Evolutionary conservation across 2,888 invertebrate genomes (phyloP), one percentile per base, ranked within the genome.

Genomic region (Arrhopalites spinosus): DNA sequence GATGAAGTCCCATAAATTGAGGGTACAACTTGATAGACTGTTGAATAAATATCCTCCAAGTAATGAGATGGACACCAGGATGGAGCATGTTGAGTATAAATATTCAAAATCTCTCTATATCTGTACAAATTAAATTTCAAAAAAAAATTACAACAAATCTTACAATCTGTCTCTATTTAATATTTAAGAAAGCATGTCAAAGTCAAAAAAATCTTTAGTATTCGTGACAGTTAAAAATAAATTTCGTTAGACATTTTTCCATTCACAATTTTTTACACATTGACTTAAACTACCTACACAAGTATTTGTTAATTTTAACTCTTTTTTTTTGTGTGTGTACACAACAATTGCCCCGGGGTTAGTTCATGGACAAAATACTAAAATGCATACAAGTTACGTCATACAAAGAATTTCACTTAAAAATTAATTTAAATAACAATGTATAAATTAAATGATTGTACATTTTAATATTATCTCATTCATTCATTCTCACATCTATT

Each of bases 21-120:
- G 64, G 79, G 73, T 8, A 64, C 71, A 59, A 81, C 78, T 81
- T 82, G 81, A 68, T 80, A 82, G 8, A 82, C 81, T n/a, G 81
- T 77, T 66, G 82, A 81, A 63, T 78, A 79, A 66, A 81, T 77
- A 47, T 82, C 82, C 64, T 82, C 81, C 73, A 82, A 71, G 79
- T 80, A 79, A 71, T 81, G 82, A 56, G 77, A 77, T 56, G 79
- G 78, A 59, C 78, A 82, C 82, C 82, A 82, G 13, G 78, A 71
- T 45, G 82, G 82, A 50, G 81, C 78, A 76, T 81, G 79, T 73
- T 80, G 79, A 73, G 80, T 76, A 74, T 80, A 80, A 69, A 79
- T 80, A 74, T 80, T 79, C 72, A 82, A 77, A 79, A 82, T 82
- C 77, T 81, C 81, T 69, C 82, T 81, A 72, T 82, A 82, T 75